Percentiles rank a stretch among this genome's conserved stretches.
These are phyloP conservation scores for Apostichopus californicus DNA, from an alignment of 35 echinoderm and acorn worm genomes.

Conservation along the genomic window DNA sequence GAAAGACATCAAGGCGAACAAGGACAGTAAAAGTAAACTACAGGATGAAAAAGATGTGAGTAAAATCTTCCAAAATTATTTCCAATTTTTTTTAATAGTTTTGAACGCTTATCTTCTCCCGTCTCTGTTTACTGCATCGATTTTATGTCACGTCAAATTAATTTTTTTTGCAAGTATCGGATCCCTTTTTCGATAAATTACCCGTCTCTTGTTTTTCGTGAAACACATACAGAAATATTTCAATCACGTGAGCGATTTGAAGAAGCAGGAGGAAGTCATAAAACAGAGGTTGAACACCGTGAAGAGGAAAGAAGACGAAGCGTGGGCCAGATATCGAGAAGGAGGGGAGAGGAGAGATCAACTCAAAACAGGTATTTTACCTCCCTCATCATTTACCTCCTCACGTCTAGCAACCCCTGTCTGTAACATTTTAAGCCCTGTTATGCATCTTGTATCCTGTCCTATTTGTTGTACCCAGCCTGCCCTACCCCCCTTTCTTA, in stretches of 20 bases:
- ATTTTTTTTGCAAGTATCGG: too few relatives aligned
- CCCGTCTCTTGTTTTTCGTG: background rate
- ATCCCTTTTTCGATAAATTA: too few relatives aligned
- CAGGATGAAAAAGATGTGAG: constrained; percentile 69
- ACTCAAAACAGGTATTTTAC: constrained; percentile 71
- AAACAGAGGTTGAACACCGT: constrained; percentile 55
- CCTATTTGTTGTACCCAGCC: too few relatives aligned
- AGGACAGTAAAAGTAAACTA: constrained; percentile 52
- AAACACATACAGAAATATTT: constrained; percentile 70
- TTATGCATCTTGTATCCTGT: too few relatives aligned
- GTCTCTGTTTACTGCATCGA: too few relatives aligned
- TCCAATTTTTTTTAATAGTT: too few relatives aligned
- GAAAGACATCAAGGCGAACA: constrained; percentile 64
- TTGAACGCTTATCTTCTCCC: too few relatives aligned
- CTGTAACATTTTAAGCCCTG: too few relatives aligned
- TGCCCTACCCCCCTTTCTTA: too few relatives aligned
- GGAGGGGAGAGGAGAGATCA: constrained; percentile 65
- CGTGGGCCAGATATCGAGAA: constrained; percentile 68
- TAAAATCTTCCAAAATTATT: too few relatives aligned
- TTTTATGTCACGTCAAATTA: too few relatives aligned
- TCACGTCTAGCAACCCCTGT: too few relatives aligned
- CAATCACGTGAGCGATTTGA: constrained; percentile 65
- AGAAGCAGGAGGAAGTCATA: constrained; percentile 69
- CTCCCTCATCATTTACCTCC: background rate
- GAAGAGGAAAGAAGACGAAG: constrained; percentile 69